Evolutionary conservation across 1,140 invertebrate species (phyloP).

Genomic region (Drosophila asahinai): DNA sequence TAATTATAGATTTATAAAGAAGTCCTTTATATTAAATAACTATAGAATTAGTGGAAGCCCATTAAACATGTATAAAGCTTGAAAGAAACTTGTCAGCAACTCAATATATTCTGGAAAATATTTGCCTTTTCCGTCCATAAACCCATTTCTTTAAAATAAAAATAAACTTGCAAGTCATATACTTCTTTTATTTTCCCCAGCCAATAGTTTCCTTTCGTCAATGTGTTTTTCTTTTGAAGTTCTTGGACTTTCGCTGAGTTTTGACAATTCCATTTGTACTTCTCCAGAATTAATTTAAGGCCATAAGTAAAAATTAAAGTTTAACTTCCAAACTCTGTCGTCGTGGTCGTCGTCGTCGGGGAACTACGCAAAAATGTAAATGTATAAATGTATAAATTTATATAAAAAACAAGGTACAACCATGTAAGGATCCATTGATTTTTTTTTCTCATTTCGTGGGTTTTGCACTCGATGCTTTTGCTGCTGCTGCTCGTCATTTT

Average conservation of each 20-base stretch:
- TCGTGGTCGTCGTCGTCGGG: too few species aligned
- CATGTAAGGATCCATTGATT: too few species aligned
- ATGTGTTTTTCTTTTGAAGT: conserved; percentile 23
- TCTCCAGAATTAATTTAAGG: conserved; percentile 30
- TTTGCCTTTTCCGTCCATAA: background rate
- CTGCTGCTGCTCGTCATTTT: too few species aligned
- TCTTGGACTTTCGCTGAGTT: conserved; percentile 1
- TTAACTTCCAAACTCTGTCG: too few species aligned
- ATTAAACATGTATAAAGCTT: background rate
- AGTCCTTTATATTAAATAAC: background rate
- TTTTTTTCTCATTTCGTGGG: too few species aligned
- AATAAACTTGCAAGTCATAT: background rate
- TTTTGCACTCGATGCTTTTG: too few species aligned
- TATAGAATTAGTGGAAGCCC: background rate
- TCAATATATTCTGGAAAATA: background rate
- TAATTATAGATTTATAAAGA: background rate
- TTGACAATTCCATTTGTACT: conserved; percentile 11
- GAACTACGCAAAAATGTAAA: too few species aligned
- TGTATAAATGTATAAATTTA: too few species aligned
- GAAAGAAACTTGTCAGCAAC: background rate
- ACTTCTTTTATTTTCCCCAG: background rate
- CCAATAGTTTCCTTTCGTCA: too few species aligned
- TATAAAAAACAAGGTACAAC: too few species aligned
- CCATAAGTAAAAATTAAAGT: background rate
- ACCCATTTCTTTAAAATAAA: background rate